Percentiles rank a stretch among this genome's conserved stretches.
Evolutionary conservation across 1,140 invertebrate genomes (phyloP).

Genomic region (Gonioctena quinquepunctata): DNA sequence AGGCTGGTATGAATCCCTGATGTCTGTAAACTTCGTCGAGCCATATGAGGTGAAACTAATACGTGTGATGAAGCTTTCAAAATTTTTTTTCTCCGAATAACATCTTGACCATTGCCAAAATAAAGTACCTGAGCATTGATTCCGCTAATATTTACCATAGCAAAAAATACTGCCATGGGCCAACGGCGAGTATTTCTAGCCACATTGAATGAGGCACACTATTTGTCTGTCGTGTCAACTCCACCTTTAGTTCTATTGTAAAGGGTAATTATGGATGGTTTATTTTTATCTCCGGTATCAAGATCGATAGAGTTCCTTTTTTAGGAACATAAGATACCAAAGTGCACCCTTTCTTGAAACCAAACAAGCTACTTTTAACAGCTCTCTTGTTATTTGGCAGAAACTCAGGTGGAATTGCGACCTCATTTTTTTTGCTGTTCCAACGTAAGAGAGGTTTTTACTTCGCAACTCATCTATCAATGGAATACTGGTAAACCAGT

Average conservation of each 20-base stretch:
- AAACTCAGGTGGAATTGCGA: constrained; percentile 37
- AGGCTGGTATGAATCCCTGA: neutral
- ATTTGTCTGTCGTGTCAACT: constrained; percentile 52
- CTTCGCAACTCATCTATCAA: constrained; percentile 19
- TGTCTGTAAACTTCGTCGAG: neutral
- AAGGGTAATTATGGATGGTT: constrained; percentile 20
- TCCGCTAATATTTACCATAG: neutral
- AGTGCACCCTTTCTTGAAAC: constrained; percentile 31
- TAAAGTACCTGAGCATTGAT: neutral
- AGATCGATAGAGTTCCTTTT: constrained; percentile 43
- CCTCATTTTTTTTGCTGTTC: constrained; percentile 51
- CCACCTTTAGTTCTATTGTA: constrained; percentile 51
- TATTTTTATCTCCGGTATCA: constrained; percentile 24
- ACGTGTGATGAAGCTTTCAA: no score
- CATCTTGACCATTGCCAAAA: neutral
- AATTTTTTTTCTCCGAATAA: neutral
- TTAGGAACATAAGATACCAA: constrained; percentile 37
- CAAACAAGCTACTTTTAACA: constrained; percentile 32
- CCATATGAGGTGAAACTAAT: no score
- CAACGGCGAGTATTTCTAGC: constrained; percentile 47
- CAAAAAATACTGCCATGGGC: constrained; percentile 52
- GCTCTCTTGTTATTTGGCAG: constrained; percentile 22
- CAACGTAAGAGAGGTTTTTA: constrained; percentile 36
- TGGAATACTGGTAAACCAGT: constrained; percentile 29
- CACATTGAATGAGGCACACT: constrained; percentile 45